Base-by-base conservation (phyloP, 1,140 invertebrate genomes). In the Sminthurides bifidus region DNA sequence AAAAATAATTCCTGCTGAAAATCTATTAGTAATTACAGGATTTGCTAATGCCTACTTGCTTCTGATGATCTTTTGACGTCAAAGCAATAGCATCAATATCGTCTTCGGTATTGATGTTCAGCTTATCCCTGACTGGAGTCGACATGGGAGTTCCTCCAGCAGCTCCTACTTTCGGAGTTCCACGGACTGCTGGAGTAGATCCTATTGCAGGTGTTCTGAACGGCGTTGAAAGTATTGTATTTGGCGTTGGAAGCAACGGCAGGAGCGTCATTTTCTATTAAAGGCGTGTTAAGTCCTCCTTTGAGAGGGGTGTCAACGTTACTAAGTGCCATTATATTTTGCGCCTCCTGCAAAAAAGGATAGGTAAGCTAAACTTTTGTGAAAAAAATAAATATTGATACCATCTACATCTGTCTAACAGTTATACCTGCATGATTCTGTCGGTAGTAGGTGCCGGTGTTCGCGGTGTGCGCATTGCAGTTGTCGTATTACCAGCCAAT, bases 271-370 rank as follows among this genome's bases (percentile, higher is more conserved):
- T 83, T 80, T 66, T 94, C 83, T 56, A 86, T 81, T 1, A 98
- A 70, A 0, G 91, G 87, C 1, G 93, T 96, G 69, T 98, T 98
- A 3, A 92, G 66, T 0, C 94, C 95, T 40, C 95, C 87, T 72
- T 97, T 97, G 1, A 98, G 71, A 12, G 95, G 95, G 0, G 95
- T 98, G 66, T 98, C 94, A 0, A 94, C 92, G 69, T 98, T 92
- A 0, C 88, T 91, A 5, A 98, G 71, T 3, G 94, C 94, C 86
- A 98, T 95, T 53, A 98, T 86, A 71, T 98, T 97, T 70, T 98
- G 92, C 0, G 94, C 93, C 74, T 98, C 94, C 79, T 94, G 81
- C 21, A 23, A 46, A 46, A 26, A 15, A 21, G 15, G 23, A 41
- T 17, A 6, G 23, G 23, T 8, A 41, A 35, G 33, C n/a, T 41